Base-by-base conservation (phyloP, 1,140 invertebrate genomes). In the Halictus rubicundus region DNA sequence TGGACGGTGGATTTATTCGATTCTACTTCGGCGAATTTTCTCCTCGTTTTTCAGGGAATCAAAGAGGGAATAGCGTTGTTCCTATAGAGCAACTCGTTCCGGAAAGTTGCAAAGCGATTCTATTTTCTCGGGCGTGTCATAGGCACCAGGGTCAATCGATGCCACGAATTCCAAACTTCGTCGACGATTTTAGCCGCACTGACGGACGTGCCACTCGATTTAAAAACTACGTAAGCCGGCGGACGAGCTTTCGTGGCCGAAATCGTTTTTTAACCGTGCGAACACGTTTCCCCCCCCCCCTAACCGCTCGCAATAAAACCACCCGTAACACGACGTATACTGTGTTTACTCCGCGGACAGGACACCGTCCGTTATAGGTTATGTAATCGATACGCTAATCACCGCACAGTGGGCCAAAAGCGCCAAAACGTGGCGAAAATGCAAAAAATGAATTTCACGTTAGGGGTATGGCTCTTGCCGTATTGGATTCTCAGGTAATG, bases 91-190 rank as follows among this genome's bases (percentile, higher is more conserved):
- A 1, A 12, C 49, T 14, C 4, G 21, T 16, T 9, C 1, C 25
- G n/a, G 25, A 63, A 49, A 71, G 25, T 23, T 12, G 12, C 27
- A 16, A 12, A 69, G 27, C 10, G 42, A 57, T 46, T 68, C 14
- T 76, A 68, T 76, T 46, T 57, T 27, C 23, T 42, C 21, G 6
- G 59, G 23, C 64, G 52, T 68, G 64, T 54, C 27, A 27, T 42
- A 75, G n/a, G 64, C 25, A 54, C 12, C 65, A 60, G 73, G 60
- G 74, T 66, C 54, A 5, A 77, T 69, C 23, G 52, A 60, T 69
- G 25, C 9, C 52, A 61, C 37, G 49, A 77, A 77, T 77, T 77
- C 66, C 42, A 49, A 77, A 60, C 23, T 69, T 77, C 14, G 6
- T 0, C 16, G 42, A 63, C 64, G 46, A 71, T 63, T 78, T 70